These are phyloP conservation scores for Pipistrellus nathusii DNA, from an alignment of 2,797 vertebrate species.

Conservation along the genomic window DNA sequence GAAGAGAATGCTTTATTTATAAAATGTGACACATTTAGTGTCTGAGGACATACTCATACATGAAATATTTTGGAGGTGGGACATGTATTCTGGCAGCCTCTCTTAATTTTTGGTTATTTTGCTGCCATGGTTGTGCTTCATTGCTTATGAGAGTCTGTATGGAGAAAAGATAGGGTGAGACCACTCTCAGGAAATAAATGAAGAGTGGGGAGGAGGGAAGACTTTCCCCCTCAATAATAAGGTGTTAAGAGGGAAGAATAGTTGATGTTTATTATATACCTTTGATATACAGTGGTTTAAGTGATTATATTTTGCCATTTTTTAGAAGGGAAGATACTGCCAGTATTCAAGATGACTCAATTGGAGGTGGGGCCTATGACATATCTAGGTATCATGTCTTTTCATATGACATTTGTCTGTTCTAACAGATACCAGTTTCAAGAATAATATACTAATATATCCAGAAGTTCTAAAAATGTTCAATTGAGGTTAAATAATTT, in stretches of 20 bases:
- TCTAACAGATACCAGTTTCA: slow-evolving; percentile 31
- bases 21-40: background rate
- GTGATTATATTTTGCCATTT: background rate
- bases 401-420: background rate
- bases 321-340: slow-evolving; percentile 1
- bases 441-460: background rate
- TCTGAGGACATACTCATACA: background rate
- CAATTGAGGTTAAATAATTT: slow-evolving; percentile 18
- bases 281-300: background rate
- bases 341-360: slow-evolving; percentile 37
- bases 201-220: background rate
- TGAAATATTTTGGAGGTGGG: background rate
- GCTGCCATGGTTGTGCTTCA: background rate
- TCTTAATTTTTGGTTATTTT: background rate
- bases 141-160: background rate
- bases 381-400: slow-evolving; percentile 32
- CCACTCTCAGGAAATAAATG: background rate
- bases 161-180: background rate
- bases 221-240: background rate
- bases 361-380: background rate
- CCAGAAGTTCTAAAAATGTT: background rate
- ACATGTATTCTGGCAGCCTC: background rate
- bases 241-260: background rate
- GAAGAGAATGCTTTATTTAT: background rate
- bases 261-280: background rate